These are phyloP conservation scores for Lepidothrix coronata DNA, from an alignment of 2,113 vertebrate genomes.

Conservation along the genomic window DNA sequence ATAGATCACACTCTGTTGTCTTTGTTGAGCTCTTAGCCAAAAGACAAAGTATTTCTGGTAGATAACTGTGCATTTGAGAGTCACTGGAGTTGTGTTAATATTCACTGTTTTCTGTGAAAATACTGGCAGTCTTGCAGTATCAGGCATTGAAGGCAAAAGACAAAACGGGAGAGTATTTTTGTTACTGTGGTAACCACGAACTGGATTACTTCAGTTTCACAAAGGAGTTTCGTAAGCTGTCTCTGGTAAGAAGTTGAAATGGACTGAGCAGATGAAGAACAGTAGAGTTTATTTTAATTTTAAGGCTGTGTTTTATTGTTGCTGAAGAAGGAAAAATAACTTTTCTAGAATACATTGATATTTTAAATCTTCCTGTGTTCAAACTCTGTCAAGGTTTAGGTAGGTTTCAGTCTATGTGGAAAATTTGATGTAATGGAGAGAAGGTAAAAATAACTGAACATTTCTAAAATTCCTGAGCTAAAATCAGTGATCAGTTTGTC, in stretches of 20 bases:
- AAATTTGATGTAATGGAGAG: background rate
- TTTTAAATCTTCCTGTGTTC: background rate
- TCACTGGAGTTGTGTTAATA: background rate
- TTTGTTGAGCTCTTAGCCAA: background rate
- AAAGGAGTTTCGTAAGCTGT: background rate
- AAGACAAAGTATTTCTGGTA: background rate
- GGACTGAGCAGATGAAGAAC: background rate
- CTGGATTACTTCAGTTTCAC: background rate
- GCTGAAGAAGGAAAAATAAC: background rate
- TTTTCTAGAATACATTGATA: background rate
- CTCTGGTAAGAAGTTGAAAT: background rate
- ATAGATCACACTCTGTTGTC: background rate
- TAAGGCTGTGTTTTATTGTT: background rate
- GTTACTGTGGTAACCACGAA: background rate
- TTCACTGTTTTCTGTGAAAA: background rate
- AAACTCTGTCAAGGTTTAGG: background rate
- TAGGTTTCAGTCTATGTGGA: background rate
- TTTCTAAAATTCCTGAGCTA: background rate
- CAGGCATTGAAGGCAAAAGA: background rate
- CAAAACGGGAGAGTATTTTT: background rate
- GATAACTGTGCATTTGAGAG: background rate
- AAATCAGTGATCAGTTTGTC: background rate
- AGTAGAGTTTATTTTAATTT: background rate
- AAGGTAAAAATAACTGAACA: background rate
- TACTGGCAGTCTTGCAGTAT: background rate